phyloP scores from a whole-genome alignment of 2,888 invertebrate species.

The Ectemnius cavifrons region DNA sequence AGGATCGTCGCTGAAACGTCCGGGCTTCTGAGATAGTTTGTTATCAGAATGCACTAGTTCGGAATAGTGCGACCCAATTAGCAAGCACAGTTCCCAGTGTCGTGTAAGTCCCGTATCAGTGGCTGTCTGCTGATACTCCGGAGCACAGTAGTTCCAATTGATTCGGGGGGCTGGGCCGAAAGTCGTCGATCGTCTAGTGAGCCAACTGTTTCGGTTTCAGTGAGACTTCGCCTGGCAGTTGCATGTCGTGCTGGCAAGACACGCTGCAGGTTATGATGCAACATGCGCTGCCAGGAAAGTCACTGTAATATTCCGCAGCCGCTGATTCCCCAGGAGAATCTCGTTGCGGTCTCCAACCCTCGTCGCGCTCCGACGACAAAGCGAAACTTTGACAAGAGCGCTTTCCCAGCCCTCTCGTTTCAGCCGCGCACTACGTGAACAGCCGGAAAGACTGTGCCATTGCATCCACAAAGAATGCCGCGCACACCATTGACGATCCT shows the following conservation, averaged over 20 bases:
- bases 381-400: conserved; percentile 56
- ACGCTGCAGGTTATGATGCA: conserved; percentile 31
- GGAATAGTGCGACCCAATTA: conserved; percentile 39
- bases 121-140: conserved; percentile 14
- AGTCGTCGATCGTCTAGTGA: too few relatives aligned
- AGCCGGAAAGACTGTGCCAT: conserved; percentile 1
- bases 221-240: background rate
- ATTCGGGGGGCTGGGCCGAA: conserved; percentile 10
- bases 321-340: conserved; percentile 10
- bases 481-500: background rate
- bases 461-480: background rate
- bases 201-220: too few relatives aligned
- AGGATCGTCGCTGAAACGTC: background rate
- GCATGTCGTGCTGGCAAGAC: conserved; percentile 1
- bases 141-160: conserved; percentile 17
- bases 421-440: background rate
- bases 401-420: background rate
- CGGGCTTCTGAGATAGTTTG: background rate
- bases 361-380: conserved; percentile 22
- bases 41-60: conserved; percentile 2
- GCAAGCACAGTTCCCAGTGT: conserved; percentile 20
- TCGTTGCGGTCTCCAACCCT: conserved; percentile 12
- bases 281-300: conserved; percentile 4
- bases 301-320: conserved; percentile 19
- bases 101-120: conserved; percentile 5